Conservation (phyloP, 2,888 invertebrate genomes). For the Carabus problematicus region DNA sequence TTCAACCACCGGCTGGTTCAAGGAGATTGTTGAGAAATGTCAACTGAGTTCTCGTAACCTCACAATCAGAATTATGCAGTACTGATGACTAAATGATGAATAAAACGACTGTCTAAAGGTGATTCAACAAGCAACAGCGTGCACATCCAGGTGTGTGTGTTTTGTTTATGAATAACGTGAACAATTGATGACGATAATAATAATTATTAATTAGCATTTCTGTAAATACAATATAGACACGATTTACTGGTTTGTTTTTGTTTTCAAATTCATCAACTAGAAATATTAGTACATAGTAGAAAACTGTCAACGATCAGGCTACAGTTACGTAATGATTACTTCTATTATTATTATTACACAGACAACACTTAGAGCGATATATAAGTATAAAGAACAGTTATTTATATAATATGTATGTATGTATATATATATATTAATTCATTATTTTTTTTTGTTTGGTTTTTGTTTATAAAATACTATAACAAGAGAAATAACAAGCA, state of each 20-base stretch:
- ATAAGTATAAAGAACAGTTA: slow-evolving; percentile 58
- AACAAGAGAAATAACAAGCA: slow-evolving; percentile 57
- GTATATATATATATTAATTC: slow-evolving; percentile 44
- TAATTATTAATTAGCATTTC: too few relatives aligned
- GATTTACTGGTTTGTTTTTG: slow-evolving; percentile 4
- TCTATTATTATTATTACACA: slow-evolving; percentile 51
- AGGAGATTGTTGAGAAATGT: not conserved
- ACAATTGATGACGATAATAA: slow-evolving; percentile 31
- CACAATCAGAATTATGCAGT: not conserved
- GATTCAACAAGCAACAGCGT: slow-evolving; percentile 43
- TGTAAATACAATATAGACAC: slow-evolving; percentile 44
- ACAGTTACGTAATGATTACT: slow-evolving; percentile 10
- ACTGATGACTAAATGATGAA: not conserved
- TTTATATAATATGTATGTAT: slow-evolving; percentile 50
- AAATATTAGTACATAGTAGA: slow-evolving; percentile 23
- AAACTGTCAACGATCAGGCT: slow-evolving; percentile 41
- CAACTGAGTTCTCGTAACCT: slow-evolving; percentile 20
- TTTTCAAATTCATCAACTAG: not conserved
- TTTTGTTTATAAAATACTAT: slow-evolving; percentile 55
- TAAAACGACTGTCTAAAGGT: slow-evolving; percentile 24
- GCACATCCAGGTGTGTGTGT: slow-evolving; percentile 43
- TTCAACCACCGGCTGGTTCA: not conserved
- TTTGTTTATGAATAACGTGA: slow-evolving; percentile 46
- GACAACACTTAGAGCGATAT: slow-evolving; percentile 58
- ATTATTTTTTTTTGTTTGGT: slow-evolving; percentile 45